A percentile compares a stretch with the other conserved stretches of the same genome.
Conservation (phyloP, 2,888 invertebrate genomes). For the Embidobia sp. region DNA sequence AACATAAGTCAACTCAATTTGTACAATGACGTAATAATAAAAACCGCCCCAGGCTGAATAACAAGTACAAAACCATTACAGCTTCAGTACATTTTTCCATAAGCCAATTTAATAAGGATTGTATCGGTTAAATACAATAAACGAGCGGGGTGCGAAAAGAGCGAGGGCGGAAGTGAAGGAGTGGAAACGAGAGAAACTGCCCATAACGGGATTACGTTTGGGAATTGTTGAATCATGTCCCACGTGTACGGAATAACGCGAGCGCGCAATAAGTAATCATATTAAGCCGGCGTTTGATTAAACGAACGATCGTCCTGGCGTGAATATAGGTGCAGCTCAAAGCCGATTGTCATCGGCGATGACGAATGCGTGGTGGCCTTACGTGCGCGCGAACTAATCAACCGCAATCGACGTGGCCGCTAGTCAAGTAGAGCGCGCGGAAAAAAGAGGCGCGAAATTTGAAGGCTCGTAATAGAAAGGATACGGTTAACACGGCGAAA, state of each 20-base stretch:
- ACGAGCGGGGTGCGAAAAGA: constrained; percentile 56
- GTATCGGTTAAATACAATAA: constrained; percentile 41
- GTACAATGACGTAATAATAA: too few relatives aligned
- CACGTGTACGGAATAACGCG: constrained; percentile 72
- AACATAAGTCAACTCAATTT: too few relatives aligned
- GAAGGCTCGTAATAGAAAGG: constrained; percentile 35
- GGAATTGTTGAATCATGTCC: constrained; percentile 76
- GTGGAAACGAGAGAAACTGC: constrained; percentile 65
- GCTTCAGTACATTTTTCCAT: background rate
- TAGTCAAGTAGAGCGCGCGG: too few relatives aligned
- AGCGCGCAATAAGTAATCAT: constrained; percentile 77
- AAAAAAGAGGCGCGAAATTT: constrained; percentile 22
- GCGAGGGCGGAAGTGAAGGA: constrained; percentile 64
- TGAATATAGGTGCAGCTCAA: constrained; percentile 68
- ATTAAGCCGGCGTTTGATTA: constrained; percentile 77
- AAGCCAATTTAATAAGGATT: constrained; percentile 25
- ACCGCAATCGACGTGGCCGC: too few relatives aligned
- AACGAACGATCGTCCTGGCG: constrained; percentile 75
- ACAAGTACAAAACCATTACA: too few relatives aligned
- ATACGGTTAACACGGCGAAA: constrained; percentile 43
- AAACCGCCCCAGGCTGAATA: too few relatives aligned
- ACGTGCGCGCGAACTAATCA: constrained; percentile 28
- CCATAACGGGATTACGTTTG: constrained; percentile 72
- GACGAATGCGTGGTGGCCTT: constrained; percentile 42
- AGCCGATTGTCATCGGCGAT: constrained; percentile 75